A percentile compares a stretch with the other conserved stretches of the same genome.
phyloP scores from a whole-genome alignment of 2,113 vertebrate species.

The Strix aluco region DNA sequence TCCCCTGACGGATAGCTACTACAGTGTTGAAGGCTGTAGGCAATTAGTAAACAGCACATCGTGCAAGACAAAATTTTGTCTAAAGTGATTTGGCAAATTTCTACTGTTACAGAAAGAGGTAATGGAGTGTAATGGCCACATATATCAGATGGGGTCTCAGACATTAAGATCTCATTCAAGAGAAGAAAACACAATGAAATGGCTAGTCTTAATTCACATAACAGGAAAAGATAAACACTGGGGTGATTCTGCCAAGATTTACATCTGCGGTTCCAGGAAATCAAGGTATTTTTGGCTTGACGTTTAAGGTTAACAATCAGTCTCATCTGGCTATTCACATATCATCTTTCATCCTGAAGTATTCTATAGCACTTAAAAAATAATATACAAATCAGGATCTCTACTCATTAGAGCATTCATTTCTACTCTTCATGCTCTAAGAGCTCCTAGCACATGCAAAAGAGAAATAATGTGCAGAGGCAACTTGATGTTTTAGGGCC shows the following conservation, averaged over 20 bases:
- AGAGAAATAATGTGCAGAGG: neutral
- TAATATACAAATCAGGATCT: neutral
- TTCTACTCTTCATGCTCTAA: neutral
- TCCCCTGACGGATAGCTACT: neutral
- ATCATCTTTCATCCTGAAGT: slow-evolving; percentile 12
- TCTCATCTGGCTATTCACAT: neutral
- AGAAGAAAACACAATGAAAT: slow-evolving; percentile 39
- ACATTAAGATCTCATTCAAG: slow-evolving; percentile 32
- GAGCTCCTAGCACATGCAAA: neutral
- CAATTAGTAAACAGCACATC: neutral
- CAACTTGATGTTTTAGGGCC: neutral
- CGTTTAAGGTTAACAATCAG: neutral
- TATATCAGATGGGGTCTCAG: slow-evolving; percentile 16
- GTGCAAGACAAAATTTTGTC: neutral
- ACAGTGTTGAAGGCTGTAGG: neutral
- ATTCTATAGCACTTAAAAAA: slow-evolving; percentile 20
- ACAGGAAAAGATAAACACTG: slow-evolving; percentile 34
- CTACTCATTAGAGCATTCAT: neutral
- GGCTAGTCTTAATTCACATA: slow-evolving; percentile 7
- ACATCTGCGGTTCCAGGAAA: slow-evolving; percentile 50
- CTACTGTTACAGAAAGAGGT: neutral
- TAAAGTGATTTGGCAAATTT: slow-evolving; percentile 33
- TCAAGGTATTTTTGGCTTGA: slow-evolving; percentile 37
- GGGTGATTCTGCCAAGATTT: slow-evolving; percentile 41
- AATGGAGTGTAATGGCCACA: slow-evolving; percentile 43